These are phyloP conservation scores for Lasiommata megera DNA, from an alignment of 2,888 invertebrate species.

Conservation along the genomic window DNA sequence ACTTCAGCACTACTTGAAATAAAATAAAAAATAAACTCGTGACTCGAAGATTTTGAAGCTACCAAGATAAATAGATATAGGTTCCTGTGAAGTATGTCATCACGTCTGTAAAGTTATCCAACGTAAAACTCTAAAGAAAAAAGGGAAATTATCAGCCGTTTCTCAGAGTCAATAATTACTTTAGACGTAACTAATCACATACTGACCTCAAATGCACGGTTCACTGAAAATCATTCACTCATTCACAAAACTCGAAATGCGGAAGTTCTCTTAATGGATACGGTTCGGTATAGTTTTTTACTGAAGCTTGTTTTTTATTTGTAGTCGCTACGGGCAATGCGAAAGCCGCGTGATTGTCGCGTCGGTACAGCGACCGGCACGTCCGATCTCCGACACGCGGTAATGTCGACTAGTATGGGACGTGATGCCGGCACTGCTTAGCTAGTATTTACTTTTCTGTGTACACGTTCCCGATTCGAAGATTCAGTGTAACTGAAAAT, in stretches of 20 bases:
- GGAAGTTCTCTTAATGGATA: conserved; percentile 17
- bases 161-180: neutral
- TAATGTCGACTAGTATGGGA: conserved; percentile 54
- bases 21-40: too few relatives aligned
- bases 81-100: too few relatives aligned
- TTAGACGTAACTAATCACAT: conserved; percentile 38
- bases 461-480: conserved; percentile 27
- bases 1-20: conserved; percentile 18
- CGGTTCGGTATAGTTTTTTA: conserved; percentile 27
- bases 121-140: neutral
- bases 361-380: conserved; percentile 46
- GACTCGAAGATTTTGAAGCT: too few relatives aligned
- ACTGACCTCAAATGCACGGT: conserved; percentile 57
- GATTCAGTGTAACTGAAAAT: conserved; percentile 31
- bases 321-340: conserved; percentile 23
- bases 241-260: conserved; percentile 44
- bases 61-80: too few relatives aligned
- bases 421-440: conserved; percentile 44
- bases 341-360: conserved; percentile 51
- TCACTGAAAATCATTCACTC: conserved; percentile 50
- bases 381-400: conserved; percentile 57
- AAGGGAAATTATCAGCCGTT: conserved; percentile 4
- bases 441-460: conserved; percentile 49
- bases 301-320: conserved; percentile 24
- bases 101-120: too few relatives aligned